Evolutionary conservation across 2,888 invertebrate species (phyloP).

Genomic region (Caenorhabditis angaria): DNA sequence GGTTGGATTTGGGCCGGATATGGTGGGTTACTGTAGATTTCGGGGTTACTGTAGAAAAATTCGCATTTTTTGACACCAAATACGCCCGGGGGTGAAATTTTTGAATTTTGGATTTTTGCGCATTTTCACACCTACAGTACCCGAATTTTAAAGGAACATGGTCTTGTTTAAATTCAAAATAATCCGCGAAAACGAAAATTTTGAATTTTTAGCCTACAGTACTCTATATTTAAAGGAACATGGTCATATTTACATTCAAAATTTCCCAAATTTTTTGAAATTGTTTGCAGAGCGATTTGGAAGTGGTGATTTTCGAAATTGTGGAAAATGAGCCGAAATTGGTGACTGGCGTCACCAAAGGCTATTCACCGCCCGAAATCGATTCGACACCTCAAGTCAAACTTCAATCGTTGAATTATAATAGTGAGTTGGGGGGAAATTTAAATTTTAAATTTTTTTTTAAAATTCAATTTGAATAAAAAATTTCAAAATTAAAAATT

Average conservation of each 20-base stretch:
- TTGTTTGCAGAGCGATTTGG: conserved; percentile 34
- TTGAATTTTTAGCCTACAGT: conserved; percentile 1
- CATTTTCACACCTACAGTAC: not conserved
- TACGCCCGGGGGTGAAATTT: not conserved
- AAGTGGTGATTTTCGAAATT: conserved; percentile 44
- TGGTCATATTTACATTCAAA: not conserved
- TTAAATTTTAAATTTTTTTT: too few species aligned
- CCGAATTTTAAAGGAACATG: too few species aligned
- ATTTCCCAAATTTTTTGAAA: not conserved
- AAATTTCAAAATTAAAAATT: too few species aligned
- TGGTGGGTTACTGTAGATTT: conserved; percentile 20
- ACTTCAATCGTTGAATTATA: conserved; percentile 43
- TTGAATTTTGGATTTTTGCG: not conserved
- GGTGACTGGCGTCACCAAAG: conserved; percentile 42
- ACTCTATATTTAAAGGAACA: too few species aligned
- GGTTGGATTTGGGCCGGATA: conserved; percentile 44
- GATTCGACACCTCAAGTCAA: conserved; percentile 37
- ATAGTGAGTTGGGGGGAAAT: conserved; percentile 43
- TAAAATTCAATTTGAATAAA: not conserved
- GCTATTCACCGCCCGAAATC: conserved; percentile 45
- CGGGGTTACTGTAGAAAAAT: not conserved
- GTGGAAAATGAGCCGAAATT: conserved; percentile 34
- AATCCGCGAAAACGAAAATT: not conserved
- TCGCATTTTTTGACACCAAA: not conserved
- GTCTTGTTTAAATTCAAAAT: not conserved